A percentile compares a stretch with the other conserved stretches of the same genome.
Conservation (phyloP, 2,113 vertebrate genomes). For the Paralichthys olivaceus region DNA sequence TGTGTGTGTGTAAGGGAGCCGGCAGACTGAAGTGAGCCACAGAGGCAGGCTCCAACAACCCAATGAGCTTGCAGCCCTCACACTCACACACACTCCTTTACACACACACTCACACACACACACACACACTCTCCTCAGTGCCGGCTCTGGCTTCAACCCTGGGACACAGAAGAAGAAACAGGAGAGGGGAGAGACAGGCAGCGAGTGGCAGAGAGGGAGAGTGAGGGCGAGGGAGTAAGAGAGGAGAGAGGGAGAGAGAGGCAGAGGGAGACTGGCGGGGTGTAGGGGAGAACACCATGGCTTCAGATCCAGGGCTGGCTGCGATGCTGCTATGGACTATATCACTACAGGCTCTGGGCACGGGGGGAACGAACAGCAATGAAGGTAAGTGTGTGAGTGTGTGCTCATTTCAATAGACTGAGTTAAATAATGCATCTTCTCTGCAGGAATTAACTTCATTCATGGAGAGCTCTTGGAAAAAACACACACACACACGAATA, state of each 20-base stretch:
- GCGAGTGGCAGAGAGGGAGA: conserved; percentile 60
- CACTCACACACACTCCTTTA: conserved; percentile 38
- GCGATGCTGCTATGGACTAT: conserved; percentile 83
- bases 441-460: conserved; percentile 46
- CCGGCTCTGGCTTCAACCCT: conserved; percentile 64
- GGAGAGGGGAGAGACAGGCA: conserved; percentile 56
- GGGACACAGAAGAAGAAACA: conserved; percentile 62
- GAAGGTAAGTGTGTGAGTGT: conserved; percentile 73
- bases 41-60: conserved; percentile 68
- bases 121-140: conserved; percentile 30
- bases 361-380: conserved; percentile 71
- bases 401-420: conserved; percentile 15
- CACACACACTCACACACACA: conserved; percentile 31
- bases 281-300: conserved; percentile 77
- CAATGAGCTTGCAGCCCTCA: conserved; percentile 74
- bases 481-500: not conserved
- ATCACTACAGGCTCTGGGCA: conserved; percentile 75
- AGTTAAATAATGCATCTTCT: conserved; percentile 30
- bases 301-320: conserved; percentile 80
- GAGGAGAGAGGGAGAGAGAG: conserved; percentile 60
- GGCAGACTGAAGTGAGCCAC: conserved; percentile 69
- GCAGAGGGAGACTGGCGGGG: conserved; percentile 66
- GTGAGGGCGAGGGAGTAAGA: conserved; percentile 67
- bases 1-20: conserved; percentile 58
- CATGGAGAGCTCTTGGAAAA: conserved; percentile 28